Evolutionary conservation across 1,140 invertebrate species (phyloP).

Genomic region (Leptinotarsa defecta): DNA sequence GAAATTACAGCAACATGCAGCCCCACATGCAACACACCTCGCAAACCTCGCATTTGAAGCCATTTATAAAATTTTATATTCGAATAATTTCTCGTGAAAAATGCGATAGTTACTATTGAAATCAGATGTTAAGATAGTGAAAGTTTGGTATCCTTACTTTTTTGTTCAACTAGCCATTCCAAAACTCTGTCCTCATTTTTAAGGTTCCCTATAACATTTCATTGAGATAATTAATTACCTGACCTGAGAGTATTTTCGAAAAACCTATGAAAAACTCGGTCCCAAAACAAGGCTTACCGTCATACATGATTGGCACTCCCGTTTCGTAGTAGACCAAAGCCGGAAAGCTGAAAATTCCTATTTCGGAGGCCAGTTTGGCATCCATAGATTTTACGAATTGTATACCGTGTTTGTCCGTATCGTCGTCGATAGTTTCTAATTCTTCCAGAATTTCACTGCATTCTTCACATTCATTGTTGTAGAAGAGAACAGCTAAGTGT

Average conservation of each 20-base stretch:
- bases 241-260: constrained; percentile 26
- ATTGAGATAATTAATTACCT: background rate
- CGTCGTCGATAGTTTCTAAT: constrained; percentile 92
- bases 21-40: constrained; percentile 49
- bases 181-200: constrained; percentile 93
- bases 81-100: constrained; percentile 7
- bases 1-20: constrained; percentile 56
- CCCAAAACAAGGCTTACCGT: constrained; percentile 70
- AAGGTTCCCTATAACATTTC: constrained; percentile 84
- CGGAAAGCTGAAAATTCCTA: constrained; percentile 89
- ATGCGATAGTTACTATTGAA: background rate
- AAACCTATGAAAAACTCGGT: constrained; percentile 13
- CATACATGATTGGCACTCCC: constrained; percentile 90
- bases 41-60: constrained; percentile 39
- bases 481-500: constrained; percentile 91
- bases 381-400: constrained; percentile 95
- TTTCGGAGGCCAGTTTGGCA: constrained; percentile 84
- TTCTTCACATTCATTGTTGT: constrained; percentile 83
- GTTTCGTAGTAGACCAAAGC: constrained; percentile 91
- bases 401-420: constrained; percentile 83
- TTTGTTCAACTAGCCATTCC: constrained; percentile 92
- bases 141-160: constrained; percentile 73
- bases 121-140: constrained; percentile 15
- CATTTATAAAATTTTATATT: constrained; percentile 20
- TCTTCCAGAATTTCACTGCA: constrained; percentile 85